Base-by-base conservation (phyloP, 2,888 invertebrate genomes). In the Auanema sp. region DNA sequence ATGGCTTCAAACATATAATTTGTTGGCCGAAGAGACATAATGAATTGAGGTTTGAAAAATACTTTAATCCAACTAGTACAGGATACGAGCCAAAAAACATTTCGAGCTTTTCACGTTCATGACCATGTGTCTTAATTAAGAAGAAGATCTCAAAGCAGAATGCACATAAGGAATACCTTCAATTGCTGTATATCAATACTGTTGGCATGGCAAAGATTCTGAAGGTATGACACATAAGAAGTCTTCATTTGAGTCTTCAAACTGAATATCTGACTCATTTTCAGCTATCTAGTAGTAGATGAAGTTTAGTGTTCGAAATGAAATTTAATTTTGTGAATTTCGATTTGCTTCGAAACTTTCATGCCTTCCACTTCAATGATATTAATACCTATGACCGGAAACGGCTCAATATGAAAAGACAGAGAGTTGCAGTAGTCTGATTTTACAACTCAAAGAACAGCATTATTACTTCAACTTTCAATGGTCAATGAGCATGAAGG, bases 21-120 rank as follows among this genome's bases (percentile, higher is more conserved):
- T 78, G 73, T 55, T 79, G 79, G 4, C 78, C 77, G 23, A 64
- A 64, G 23, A 64, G 50, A 25, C 73, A 65, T 3, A 79, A 64
- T 12, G 57, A 58, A 0, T 65, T 56, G n/a, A 79, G 65, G 43
- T 70, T 60, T 21, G 71, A 64, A 64, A 79, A 79, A 59, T 77
- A 79, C 61, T 76, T 73, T 8, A 79, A 58, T 12, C 79, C 79
- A 42, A 79, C 72, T 23, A 79, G 68, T 3, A 76, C 78, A 5
- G 79, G 79, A 41, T 78, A 64, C 1, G 75, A 78, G 6, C 75
- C 78, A 44, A 79, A 79, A 55, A 75, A 79, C 62, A 76, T 70
- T 60, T 79, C 79, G 16, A 78, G 61, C 8, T 58, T 8, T 51
- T 77, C 69, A 56, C 72, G 64, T 12, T 73, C 49, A 14, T 58